Percentiles rank a stretch among this genome's conserved stretches.
These are phyloP conservation scores for Atrina japonica DNA, from an alignment of 2,888 invertebrate species.

Conservation along the genomic window DNA sequence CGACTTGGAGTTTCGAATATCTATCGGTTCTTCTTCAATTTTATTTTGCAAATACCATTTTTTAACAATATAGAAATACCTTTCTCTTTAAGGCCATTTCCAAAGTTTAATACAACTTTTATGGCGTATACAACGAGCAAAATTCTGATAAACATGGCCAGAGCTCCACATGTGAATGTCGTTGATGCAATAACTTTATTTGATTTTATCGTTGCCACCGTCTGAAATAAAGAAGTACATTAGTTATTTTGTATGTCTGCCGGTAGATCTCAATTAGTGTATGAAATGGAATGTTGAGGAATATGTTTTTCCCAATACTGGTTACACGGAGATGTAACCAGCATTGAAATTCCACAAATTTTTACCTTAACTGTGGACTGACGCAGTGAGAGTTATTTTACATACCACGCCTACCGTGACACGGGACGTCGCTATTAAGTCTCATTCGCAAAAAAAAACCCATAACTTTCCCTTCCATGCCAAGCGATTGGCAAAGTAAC, in stretches of 20 bases:
- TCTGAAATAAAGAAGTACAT: neutral
- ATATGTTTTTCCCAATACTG: neutral
- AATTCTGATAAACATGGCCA: conserved; percentile 53
- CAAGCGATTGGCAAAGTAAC: no score
- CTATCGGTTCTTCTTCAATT: no score
- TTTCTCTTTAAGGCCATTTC: conserved; percentile 66
- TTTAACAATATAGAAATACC: conserved; percentile 42
- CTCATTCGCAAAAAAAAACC: no score
- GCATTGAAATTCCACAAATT: neutral
- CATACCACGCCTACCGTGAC: no score
- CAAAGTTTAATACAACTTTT: conserved; percentile 59
- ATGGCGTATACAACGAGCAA: conserved; percentile 51
- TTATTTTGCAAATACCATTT: no score
- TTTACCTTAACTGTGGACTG: neutral
- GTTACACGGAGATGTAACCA: no score
- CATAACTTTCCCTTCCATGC: neutral
- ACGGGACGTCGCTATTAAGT: no score
- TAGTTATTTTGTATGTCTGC: neutral
- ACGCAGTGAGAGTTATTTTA: no score
- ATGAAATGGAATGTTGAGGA: neutral
- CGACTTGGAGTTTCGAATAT: no score
- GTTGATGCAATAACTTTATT: conserved; percentile 38
- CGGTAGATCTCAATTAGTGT: neutral
- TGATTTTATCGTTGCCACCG: neutral
- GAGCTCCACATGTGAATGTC: conserved; percentile 52